A percentile compares a stretch with the other conserved stretches of the same genome.
Conservation (phyloP, 2,113 vertebrate species). For the Stictonetta naevosa region DNA sequence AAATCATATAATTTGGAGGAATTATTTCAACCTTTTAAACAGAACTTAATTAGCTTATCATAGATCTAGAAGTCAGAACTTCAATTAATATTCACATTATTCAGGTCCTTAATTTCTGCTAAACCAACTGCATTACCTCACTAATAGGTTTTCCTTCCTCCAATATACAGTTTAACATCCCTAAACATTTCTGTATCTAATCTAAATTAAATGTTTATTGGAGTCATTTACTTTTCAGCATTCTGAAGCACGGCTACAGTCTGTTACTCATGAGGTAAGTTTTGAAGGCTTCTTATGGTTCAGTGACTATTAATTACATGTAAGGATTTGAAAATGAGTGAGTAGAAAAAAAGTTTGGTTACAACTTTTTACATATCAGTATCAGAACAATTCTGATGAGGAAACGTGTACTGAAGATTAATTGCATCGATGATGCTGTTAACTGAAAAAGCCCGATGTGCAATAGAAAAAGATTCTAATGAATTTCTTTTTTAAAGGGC, state of each 20-base stretch:
- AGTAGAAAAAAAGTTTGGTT: slow-evolving; percentile 18
- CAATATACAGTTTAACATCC: slow-evolving; percentile 18
- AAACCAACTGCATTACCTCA: slow-evolving; percentile 6
- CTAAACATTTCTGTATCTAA: slow-evolving; percentile 48
- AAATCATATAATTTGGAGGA: not conserved
- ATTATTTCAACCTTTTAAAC: slow-evolving; percentile 31
- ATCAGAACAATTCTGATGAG: slow-evolving; percentile 1
- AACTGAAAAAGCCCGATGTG: not conserved
- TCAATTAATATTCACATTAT: slow-evolving; percentile 56
- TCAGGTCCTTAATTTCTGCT: slow-evolving; percentile 41
- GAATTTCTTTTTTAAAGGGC: not conserved
- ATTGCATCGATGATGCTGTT: not conserved
- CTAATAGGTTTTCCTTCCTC: slow-evolving; percentile 61
- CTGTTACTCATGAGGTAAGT: slow-evolving; percentile 24
- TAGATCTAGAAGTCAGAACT: slow-evolving; percentile 36
- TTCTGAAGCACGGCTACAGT: not conserved
- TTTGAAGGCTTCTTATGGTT: slow-evolving; percentile 29
- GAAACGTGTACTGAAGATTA: not conserved
- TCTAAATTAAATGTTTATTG: slow-evolving; percentile 67
- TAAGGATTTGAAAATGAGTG: slow-evolving; percentile 52
- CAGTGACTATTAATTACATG: slow-evolving; percentile 62
- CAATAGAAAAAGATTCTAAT: not conserved
- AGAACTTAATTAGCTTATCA: slow-evolving; percentile 15
- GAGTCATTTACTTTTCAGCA: slow-evolving; percentile 53
- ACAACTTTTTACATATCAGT: slow-evolving; percentile 39